Evolutionary conservation across 2,113 vertebrate genomes (phyloP).

Genomic region (Sebastes fasciatus): DNA sequence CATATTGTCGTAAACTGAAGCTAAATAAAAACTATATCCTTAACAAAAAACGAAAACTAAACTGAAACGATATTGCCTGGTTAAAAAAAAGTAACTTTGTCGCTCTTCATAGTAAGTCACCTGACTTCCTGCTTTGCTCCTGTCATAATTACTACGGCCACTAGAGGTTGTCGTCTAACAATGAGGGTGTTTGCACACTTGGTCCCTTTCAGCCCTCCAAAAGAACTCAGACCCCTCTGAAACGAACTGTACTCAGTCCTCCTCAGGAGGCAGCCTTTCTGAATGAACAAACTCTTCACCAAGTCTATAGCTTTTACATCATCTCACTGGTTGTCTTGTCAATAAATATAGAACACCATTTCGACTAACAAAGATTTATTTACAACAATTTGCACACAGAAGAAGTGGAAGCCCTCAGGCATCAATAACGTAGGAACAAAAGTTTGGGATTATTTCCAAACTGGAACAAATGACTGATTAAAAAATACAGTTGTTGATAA

Average conservation of each 20-base stretch:
- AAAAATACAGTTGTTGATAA: constrained; percentile 10
- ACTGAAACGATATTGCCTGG: no score
- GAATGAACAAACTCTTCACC: neutral
- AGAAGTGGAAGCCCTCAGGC: constrained; percentile 39
- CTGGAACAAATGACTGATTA: constrained; percentile 5
- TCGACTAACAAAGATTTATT: constrained; percentile 48
- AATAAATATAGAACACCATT: neutral
- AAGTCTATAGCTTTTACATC: neutral
- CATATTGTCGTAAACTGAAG: no score
- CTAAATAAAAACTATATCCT: no score
- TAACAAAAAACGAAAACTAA: no score
- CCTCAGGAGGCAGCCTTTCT: neutral
- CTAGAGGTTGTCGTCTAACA: neutral
- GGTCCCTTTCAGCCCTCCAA: neutral
- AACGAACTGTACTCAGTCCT: no score
- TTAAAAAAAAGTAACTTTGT: neutral
- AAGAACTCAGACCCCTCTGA: neutral
- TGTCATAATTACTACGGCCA: neutral
- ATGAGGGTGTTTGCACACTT: neutral
- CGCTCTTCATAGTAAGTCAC: neutral
- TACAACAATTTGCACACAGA: constrained; percentile 38
- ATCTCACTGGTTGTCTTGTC: neutral
- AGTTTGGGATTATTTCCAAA: neutral
- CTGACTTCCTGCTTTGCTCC: neutral
- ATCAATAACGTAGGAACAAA: constrained; percentile 17